Evolutionary conservation across 23 tunicate genomes (phyloP).

Genomic region (Aplidium turbinatum): DNA sequence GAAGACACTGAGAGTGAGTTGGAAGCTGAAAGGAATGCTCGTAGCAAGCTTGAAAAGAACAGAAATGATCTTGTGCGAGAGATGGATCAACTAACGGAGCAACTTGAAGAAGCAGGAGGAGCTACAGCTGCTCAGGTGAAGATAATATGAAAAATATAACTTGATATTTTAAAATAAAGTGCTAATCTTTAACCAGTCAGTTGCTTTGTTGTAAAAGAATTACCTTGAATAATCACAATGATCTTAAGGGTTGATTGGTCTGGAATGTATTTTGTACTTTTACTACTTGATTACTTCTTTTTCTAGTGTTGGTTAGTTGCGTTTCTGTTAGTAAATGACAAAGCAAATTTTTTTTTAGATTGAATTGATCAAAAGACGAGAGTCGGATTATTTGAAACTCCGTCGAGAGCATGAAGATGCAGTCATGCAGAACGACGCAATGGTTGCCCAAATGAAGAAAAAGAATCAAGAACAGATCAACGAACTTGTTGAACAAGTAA

Average conservation of each 20-base stretch:
- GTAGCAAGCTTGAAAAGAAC: constrained; percentile 76
- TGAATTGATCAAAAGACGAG: constrained; percentile 92
- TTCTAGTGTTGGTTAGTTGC: no score
- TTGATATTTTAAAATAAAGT: no score
- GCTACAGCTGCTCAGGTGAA: constrained; percentile 92
- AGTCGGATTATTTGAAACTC: constrained; percentile 81
- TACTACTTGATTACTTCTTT: no score
- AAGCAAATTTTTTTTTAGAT: no score
- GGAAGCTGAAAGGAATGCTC: constrained; percentile 80
- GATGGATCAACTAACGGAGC: constrained; percentile 85
- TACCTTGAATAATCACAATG: no score
- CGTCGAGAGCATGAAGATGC: constrained; percentile 95
- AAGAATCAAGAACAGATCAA: constrained; percentile 65
- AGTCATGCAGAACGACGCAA: constrained; percentile 70
- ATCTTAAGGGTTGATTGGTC: no score
- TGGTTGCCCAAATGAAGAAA: constrained; percentile 65
- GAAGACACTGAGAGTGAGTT: constrained; percentile 98
- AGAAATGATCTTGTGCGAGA: constrained; percentile 92
- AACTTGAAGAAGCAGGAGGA: constrained; percentile 95
- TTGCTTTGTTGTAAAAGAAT: no score
- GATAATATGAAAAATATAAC: no score
- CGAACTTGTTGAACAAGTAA: constrained; percentile 86
- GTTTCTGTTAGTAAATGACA: no score
- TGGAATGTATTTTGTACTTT: no score
- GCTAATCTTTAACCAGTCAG: no score